Base-by-base conservation (phyloP, 2,113 vertebrate genomes). In the Pseudorectes ferrugineus region DNA sequence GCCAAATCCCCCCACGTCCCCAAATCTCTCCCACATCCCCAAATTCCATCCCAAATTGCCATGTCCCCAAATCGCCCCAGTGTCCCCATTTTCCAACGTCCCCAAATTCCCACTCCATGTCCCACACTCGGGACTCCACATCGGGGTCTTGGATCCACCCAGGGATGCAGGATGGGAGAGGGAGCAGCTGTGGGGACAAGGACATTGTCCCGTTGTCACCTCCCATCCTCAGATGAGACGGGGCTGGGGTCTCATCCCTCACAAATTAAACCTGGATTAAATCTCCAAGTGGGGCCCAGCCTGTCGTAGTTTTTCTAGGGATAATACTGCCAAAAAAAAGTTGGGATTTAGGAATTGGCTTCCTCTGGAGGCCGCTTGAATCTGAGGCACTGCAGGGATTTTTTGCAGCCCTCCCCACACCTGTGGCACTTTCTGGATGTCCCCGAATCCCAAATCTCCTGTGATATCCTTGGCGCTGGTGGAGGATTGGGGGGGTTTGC, bases 21-120 rank as follows among this genome's bases (percentile, higher is more conserved):
- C 48, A 54, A 17, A 29, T 36, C 11, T 9, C 7, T 11, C 57
- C 57, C 10, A 29, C 12, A 19, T 21, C 38, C 19, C 29, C 29
- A 16, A 62, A 40, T 5, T 22, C 54, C 54, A 22, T 15, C n/a
- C n/a, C n/a, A 16, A 59, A 59, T 10, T 19, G 11, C 17, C 29
- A 18, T 0, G 5, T 35, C 25, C 33, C 48, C 48, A 54, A 17
- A 29, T 36, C 11, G 15, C 4, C 25, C 12, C 20, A 18, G 0
- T 18, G 10, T 6, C 33, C 26, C n/a, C n/a, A 1, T 48, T 58
- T 26, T 14, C 28, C 52, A 29, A 40, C 6, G 3, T 42, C 12
- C 38, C 57, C 38, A 54, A 18, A 67, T 85, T 66, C 71, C 43
- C 61, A 26, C 25, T 58, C 21, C 35, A 2, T 3, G 8, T 40